phyloP scores from a whole-genome alignment of 2,797 vertebrate genomes.

The Cuniculus paca region DNA sequence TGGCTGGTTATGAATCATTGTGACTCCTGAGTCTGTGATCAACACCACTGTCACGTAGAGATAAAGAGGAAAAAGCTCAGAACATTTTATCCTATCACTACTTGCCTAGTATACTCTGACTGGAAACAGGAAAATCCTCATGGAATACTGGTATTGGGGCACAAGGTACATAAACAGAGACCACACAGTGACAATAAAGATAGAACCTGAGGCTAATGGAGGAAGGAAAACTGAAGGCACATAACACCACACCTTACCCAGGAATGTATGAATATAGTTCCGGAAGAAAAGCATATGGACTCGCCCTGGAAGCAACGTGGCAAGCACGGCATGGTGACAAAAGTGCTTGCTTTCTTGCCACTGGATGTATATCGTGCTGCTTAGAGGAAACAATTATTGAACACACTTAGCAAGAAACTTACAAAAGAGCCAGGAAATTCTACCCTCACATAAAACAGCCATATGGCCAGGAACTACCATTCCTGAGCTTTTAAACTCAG shows the following conservation, averaged over 20 bases:
- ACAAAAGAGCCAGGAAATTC: not conserved
- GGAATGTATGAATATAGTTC: not conserved
- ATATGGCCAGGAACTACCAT: not conserved
- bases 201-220: not conserved
- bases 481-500: not conserved
- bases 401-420: not conserved
- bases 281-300: not conserved
- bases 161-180: not conserved
- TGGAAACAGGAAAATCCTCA: not conserved
- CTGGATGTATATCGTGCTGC: not conserved
- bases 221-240: not conserved
- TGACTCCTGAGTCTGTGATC: not conserved
- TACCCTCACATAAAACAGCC: not conserved
- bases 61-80: not conserved
- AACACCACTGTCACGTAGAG: not conserved
- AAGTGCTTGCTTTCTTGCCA: not conserved
- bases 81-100: not conserved
- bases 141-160: not conserved
- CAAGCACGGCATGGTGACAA: fast-evolving
- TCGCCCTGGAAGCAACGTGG: not conserved
- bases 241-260: not conserved
- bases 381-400: not conserved
- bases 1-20: not conserved
- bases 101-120: not conserved
- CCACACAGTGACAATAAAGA: not conserved